Conservation (phyloP, 2,797 vertebrate genomes). For the Rhyacichthys aspro region DNA sequence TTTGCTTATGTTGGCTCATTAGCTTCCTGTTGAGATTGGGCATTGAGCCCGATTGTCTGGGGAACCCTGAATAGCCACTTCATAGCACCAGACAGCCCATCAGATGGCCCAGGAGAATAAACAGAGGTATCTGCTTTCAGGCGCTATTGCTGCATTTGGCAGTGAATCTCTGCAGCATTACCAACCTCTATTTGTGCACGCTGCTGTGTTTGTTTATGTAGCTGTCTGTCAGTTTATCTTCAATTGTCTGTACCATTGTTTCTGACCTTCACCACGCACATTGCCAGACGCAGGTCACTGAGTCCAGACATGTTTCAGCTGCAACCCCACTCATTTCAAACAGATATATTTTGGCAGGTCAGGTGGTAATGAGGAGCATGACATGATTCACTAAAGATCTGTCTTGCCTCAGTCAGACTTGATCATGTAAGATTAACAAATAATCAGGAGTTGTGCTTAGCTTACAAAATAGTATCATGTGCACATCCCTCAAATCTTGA, state of each 20-base stretch:
- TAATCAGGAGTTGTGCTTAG: conserved; percentile 48
- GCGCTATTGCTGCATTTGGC: conserved; percentile 28
- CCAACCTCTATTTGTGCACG: conserved; percentile 35
- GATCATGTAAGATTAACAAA: conserved; percentile 48
- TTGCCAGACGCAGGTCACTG: conserved; percentile 40
- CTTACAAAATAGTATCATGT: conserved; percentile 32
- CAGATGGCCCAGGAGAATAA: conserved; percentile 32
- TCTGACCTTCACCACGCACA: conserved; percentile 45
- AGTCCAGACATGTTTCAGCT: too few relatives aligned
- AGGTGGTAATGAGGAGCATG: conserved; percentile 18
- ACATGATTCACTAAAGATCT: conserved; percentile 20
- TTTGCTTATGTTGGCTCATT: conserved; percentile 36
- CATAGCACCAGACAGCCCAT: conserved; percentile 23
- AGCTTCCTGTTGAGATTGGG: conserved; percentile 30
- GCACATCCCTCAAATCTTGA: conserved; percentile 45
- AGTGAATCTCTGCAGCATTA: conserved; percentile 50
- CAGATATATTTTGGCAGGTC: conserved; percentile 27
- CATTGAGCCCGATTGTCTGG: conserved; percentile 46
- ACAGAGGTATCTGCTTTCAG: conserved; percentile 67
- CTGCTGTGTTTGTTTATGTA: conserved; percentile 45
- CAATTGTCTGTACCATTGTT: conserved; percentile 44
- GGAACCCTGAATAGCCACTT: conserved; percentile 43
- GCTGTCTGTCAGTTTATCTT: conserved; percentile 33
- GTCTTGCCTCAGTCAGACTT: conserved; percentile 11
- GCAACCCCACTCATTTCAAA: conserved; percentile 41